These are phyloP conservation scores for Drosophila melanica DNA, from an alignment of 1,140 invertebrate genomes.

Conservation along the genomic window DNA sequence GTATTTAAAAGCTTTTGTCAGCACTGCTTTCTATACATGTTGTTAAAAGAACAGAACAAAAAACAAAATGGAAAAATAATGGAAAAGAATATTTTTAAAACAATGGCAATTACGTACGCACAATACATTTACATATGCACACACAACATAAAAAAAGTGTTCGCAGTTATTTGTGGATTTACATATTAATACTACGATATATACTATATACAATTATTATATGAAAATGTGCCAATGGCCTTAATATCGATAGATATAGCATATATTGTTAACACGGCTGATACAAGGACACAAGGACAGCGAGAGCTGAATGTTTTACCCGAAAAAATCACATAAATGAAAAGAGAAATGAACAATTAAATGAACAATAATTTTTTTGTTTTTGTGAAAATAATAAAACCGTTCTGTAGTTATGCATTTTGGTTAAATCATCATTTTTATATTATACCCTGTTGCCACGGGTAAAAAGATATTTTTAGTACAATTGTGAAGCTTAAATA, in stretches of 20 bases:
- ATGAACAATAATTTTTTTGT: conserved; percentile 21
- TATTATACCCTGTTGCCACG: background rate
- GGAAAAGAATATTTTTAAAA: conserved; percentile 1
- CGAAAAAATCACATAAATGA: background rate
- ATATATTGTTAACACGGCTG: conserved; percentile 67
- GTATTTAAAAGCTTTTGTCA: conserved; percentile 47
- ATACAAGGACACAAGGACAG: conserved; percentile 40
- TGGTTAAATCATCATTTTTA: conserved; percentile 45
- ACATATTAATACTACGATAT: background rate
- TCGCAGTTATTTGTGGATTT: conserved; percentile 9
- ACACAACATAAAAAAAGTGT: conserved; percentile 6
- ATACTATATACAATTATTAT: conserved; percentile 3
- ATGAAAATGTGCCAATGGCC: conserved; percentile 46
- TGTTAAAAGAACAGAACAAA: conserved; percentile 45
- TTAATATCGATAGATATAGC: conserved; percentile 57
- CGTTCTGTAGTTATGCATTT: conserved; percentile 27
- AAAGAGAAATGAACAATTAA: conserved; percentile 5
- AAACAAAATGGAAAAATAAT: conserved; percentile 4
- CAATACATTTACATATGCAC: background rate
- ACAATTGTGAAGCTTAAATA: too few relatives aligned
- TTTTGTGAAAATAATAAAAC: conserved; percentile 4
- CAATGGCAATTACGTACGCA: conserved; percentile 14
- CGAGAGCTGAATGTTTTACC: background rate
- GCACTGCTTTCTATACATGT: conserved; percentile 22
- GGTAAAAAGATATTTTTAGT: too few relatives aligned